These are phyloP conservation scores for Halcyon senegalensis DNA, from an alignment of 2,113 vertebrate species.

Conservation along the genomic window DNA sequence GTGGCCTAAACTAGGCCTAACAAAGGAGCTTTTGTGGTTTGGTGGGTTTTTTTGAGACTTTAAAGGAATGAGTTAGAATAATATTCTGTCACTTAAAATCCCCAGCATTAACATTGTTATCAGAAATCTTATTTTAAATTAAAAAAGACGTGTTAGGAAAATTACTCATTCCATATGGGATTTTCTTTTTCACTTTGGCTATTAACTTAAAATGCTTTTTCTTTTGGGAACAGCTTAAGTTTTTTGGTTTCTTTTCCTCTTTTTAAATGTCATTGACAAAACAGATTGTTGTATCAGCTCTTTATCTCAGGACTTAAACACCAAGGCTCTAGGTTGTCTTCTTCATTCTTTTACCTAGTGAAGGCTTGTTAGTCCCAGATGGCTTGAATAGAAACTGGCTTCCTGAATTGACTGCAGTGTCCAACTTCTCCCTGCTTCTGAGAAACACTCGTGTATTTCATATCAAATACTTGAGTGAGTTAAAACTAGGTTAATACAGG, in stretches of 20 bases:
- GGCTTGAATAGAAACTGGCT: background rate
- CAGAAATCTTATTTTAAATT: constrained; percentile 73
- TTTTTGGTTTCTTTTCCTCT: background rate
- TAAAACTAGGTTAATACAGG: background rate
- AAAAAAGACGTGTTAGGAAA: constrained; percentile 69
- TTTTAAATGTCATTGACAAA: background rate
- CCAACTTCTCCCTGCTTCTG: background rate
- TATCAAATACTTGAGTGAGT: background rate
- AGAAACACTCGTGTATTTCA: background rate
- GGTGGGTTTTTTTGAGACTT: background rate
- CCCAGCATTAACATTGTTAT: constrained; percentile 59
- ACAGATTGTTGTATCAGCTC: background rate
- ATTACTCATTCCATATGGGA: constrained; percentile 62
- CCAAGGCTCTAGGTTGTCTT: background rate
- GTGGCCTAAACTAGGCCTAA: constrained; percentile 75
- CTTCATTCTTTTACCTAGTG: background rate
- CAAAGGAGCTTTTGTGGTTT: constrained; percentile 56
- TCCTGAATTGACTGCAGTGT: background rate
- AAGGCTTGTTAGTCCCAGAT: background rate
- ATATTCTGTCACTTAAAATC: constrained; percentile 68
- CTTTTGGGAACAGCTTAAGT: constrained; percentile 10
- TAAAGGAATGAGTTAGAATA: constrained; percentile 67
- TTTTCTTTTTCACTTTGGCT: constrained; percentile 52
- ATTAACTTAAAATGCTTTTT: constrained; percentile 54
- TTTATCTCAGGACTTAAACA: background rate